A percentile compares a stretch with the other conserved stretches of the same genome.
Conservation (phyloP, 2,797 vertebrate genomes). For the Onychomys leucogaster region DNA sequence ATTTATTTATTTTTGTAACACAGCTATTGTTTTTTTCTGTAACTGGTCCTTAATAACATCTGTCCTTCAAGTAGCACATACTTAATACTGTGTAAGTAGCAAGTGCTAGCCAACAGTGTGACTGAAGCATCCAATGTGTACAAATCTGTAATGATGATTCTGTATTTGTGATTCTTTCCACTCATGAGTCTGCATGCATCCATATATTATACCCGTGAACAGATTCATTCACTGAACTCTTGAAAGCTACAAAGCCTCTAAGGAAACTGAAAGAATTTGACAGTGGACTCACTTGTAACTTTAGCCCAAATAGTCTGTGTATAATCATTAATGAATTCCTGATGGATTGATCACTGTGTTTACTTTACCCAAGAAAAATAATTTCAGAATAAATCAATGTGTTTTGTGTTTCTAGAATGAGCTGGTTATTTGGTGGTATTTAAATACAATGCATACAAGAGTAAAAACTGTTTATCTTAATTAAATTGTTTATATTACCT, state of each 20-base stretch:
- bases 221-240: conserved; percentile 5
- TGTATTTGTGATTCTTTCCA: conserved; percentile 6
- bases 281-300: conserved; percentile 1
- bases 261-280: not conserved
- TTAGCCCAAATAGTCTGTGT: not conserved
- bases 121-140: not conserved
- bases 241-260: not conserved
- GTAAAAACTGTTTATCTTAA: not conserved
- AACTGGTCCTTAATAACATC: not conserved
- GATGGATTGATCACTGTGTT: not conserved
- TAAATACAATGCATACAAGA: not conserved
- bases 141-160: not conserved
- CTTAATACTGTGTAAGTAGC: not conserved
- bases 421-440: not conserved
- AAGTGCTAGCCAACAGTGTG: not conserved
- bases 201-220: not conserved
- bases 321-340: conserved; percentile 12
- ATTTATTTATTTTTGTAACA: not conserved
- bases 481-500: not conserved
- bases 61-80: not conserved
- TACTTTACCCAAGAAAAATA: conserved; percentile 16
- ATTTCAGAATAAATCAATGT: not conserved
- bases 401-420: not conserved
- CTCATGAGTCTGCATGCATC: not conserved
- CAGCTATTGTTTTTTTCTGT: not conserved